phyloP scores from a whole-genome alignment of 2,797 vertebrate genomes.

The Geotrypetes seraphini region DNA sequence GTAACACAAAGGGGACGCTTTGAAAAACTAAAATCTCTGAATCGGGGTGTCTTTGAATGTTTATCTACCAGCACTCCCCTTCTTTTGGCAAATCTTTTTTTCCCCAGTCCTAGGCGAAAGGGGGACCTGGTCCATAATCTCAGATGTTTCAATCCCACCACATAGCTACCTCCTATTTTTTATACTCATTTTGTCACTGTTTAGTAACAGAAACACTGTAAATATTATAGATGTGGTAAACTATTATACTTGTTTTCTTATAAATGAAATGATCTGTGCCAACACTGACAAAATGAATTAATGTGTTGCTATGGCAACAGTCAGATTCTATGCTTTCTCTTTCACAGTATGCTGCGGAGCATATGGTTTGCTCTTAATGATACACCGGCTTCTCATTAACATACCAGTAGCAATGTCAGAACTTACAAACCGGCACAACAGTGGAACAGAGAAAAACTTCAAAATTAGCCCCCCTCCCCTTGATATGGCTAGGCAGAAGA shows the following conservation, averaged over 20 bases:
- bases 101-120: conserved; percentile 47
- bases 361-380: conserved; percentile 83
- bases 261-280: conserved; percentile 81
- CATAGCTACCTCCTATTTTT: no score
- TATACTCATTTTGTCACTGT: conserved; percentile 80
- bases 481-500: conserved; percentile 58
- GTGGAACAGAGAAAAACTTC: conserved; percentile 58
- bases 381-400: conserved; percentile 79
- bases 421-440: conserved; percentile 68
- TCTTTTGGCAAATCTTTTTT: conserved; percentile 44
- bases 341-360: conserved; percentile 77
- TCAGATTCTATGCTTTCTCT: conserved; percentile 83
- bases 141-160: conserved; percentile 61
- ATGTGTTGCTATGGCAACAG: conserved; percentile 94
- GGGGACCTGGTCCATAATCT: no score
- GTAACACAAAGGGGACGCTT: conserved; percentile 56
- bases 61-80: conserved; percentile 50
- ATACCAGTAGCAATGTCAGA: conserved; percentile 75
- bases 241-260: conserved; percentile 86
- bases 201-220: conserved; percentile 87
- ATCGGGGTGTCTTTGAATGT: conserved; percentile 41
- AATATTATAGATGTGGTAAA: conserved; percentile 88
- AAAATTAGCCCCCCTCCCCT: conserved; percentile 63
- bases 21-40: conserved; percentile 46
- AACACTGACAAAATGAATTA: conserved; percentile 85